Evolutionary conservation across 2,888 invertebrate species (phyloP).

Genomic region (Perizoma affinitatum): DNA sequence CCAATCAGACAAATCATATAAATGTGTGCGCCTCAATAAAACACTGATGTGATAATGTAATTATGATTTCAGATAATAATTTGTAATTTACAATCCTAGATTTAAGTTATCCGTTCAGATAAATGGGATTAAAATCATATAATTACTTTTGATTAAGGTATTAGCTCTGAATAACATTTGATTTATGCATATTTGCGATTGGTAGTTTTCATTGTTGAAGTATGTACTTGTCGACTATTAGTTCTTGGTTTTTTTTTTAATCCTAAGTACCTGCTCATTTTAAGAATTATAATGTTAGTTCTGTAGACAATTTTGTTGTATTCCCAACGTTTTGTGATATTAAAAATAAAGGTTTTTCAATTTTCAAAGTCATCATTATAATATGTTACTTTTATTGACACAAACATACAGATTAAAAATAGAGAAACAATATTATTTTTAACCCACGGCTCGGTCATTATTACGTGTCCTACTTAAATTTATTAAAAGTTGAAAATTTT

Average conservation of each 20-base stretch:
- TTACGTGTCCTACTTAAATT: conserved; percentile 34
- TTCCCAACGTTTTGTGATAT: too few species aligned
- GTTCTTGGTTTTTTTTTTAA: too few species aligned
- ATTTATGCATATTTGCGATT: conserved; percentile 66
- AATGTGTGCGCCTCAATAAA: conserved; percentile 29
- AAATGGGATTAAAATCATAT: conserved; percentile 67
- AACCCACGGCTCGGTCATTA: conserved; percentile 39
- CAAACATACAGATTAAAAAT: too few species aligned
- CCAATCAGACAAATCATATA: conserved; percentile 35
- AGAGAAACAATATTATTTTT: neutral
- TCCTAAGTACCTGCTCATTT: too few species aligned
- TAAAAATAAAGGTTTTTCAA: too few species aligned
- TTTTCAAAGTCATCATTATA: too few species aligned
- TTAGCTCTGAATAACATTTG: conserved; percentile 78
- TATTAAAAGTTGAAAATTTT: conserved; percentile 63
- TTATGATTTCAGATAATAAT: conserved; percentile 40
- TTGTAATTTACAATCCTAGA: conserved; percentile 63
- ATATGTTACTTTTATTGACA: too few species aligned
- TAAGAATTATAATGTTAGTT: too few species aligned
- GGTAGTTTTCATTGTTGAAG: conserved; percentile 7
- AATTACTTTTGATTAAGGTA: conserved; percentile 68
- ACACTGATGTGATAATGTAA: conserved; percentile 29
- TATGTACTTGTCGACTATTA: conserved; percentile 11
- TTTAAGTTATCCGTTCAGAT: conserved; percentile 67
- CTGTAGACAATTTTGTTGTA: too few species aligned